phyloP scores from a whole-genome alignment of 2,797 vertebrate genomes.

The Gambelia wislizenii region DNA sequence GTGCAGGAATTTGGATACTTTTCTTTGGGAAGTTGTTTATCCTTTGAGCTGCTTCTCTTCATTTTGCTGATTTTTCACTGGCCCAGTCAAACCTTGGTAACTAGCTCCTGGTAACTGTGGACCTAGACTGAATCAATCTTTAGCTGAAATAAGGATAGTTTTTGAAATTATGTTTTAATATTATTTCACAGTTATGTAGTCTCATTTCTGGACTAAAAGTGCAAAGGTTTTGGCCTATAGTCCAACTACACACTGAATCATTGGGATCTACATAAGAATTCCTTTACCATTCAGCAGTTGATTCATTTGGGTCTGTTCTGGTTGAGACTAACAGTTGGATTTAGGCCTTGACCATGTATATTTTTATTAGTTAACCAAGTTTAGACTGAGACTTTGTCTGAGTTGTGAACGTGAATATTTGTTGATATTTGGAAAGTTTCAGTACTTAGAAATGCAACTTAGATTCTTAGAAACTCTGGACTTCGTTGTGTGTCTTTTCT shows the following conservation, averaged over 20 bases:
- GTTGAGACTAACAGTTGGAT: too few species aligned
- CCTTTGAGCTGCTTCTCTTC: neutral
- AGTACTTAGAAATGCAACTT: too few species aligned
- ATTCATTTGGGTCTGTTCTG: too few species aligned
- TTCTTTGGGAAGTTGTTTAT: neutral
- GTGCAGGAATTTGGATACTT: neutral
- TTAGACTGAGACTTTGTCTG: too few species aligned
- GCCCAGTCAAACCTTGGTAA: neutral
- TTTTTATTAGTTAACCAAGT: too few species aligned
- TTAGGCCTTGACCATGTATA: too few species aligned
- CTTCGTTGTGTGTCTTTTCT: too few species aligned
- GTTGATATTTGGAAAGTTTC: too few species aligned
- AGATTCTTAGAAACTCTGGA: too few species aligned
- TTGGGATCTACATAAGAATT: too few species aligned
- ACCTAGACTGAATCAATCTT: neutral
- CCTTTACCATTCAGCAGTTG: too few species aligned
- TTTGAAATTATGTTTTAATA: neutral
- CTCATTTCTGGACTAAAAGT: neutral
- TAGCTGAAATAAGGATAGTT: neutral
- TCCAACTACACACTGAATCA: neutral
- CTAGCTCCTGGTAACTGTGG: neutral
- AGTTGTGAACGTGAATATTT: too few species aligned
- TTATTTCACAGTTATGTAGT: neutral
- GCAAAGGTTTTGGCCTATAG: neutral
- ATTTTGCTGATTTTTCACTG: neutral